Evolutionary conservation across 1,140 invertebrate genomes (phyloP).

Genomic region (Drosophila sp.): DNA sequence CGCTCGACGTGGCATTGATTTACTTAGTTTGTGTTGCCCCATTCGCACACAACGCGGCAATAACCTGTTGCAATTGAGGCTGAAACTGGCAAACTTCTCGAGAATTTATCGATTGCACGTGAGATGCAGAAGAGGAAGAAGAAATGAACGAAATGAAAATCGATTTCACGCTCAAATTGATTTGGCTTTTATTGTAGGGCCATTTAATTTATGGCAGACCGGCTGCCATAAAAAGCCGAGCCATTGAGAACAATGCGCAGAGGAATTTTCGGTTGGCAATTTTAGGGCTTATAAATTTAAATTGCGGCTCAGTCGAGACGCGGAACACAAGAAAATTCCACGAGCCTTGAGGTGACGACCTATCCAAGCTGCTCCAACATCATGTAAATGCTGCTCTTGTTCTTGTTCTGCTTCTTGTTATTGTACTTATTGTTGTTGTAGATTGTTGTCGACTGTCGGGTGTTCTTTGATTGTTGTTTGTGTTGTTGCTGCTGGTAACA

Average conservation of each 20-base stretch:
- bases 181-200: slow-evolving; percentile 75
- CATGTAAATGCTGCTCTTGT: slow-evolving; percentile 38
- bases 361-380: slow-evolving; percentile 59
- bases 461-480: slow-evolving; percentile 28
- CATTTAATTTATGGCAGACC: slow-evolving; percentile 75
- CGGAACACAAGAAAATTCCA: slow-evolving; percentile 54
- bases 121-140: slow-evolving; percentile 1
- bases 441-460: slow-evolving; percentile 7
- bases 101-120: slow-evolving; percentile 64
- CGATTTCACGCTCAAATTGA: slow-evolving; percentile 81
- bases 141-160: slow-evolving; percentile 64
- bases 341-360: slow-evolving; percentile 63
- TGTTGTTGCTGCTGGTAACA: slow-evolving; percentile 61
- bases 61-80: slow-evolving; percentile 64
- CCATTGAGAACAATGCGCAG: slow-evolving; percentile 56
- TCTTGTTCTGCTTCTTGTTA: slow-evolving; percentile 10
- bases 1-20: slow-evolving; percentile 53
- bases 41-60: slow-evolving; percentile 13
- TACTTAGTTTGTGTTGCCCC: slow-evolving; percentile 49
- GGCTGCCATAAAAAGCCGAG: slow-evolving; percentile 43
- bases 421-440: slow-evolving; percentile 19
- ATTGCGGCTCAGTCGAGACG: slow-evolving; percentile 33
- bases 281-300: slow-evolving; percentile 79
- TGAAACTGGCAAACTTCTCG: slow-evolving; percentile 18
- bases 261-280: slow-evolving; percentile 64